These are phyloP conservation scores for Acanthis flammea DNA, from an alignment of 2,797 vertebrate species.

Conservation along the genomic window DNA sequence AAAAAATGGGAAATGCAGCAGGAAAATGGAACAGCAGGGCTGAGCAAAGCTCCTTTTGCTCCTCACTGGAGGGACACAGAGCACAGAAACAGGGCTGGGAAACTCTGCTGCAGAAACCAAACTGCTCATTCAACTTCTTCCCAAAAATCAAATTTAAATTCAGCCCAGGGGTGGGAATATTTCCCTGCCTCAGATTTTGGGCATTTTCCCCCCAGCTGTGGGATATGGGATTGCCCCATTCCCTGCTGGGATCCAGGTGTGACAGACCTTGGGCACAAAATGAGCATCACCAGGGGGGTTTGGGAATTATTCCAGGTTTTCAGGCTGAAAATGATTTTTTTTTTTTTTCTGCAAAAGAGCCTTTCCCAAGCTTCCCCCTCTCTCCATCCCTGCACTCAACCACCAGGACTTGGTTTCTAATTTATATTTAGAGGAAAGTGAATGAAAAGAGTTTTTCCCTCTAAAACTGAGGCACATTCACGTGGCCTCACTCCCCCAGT, in stretches of 20 bases:
- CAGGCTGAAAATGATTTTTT: neutral
- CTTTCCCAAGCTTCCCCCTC: neutral
- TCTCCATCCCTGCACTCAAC: neutral
- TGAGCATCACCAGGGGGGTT: fast-evolving
- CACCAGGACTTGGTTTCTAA: neutral
- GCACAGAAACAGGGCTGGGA: neutral
- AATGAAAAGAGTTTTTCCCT: neutral
- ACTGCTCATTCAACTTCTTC: neutral
- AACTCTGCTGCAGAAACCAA: neutral
- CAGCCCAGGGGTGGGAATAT: neutral
- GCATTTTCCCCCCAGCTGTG: neutral
- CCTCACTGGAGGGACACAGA: fast-evolving
- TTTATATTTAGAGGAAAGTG: fast-evolving
- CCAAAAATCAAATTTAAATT: neutral
- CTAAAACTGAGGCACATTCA: neutral
- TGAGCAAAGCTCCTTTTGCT: neutral
- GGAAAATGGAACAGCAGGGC: neutral
- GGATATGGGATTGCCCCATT: neutral
- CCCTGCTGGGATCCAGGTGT: neutral
- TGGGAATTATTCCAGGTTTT: neutral
- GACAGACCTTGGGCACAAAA: fast-evolving
- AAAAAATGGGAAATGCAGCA: neutral
- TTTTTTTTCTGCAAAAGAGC: neutral
- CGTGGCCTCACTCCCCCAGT: neutral
- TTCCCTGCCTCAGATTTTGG: neutral